Base-by-base conservation (phyloP, 2,113 vertebrate genomes). In the Sebastes fasciatus region DNA sequence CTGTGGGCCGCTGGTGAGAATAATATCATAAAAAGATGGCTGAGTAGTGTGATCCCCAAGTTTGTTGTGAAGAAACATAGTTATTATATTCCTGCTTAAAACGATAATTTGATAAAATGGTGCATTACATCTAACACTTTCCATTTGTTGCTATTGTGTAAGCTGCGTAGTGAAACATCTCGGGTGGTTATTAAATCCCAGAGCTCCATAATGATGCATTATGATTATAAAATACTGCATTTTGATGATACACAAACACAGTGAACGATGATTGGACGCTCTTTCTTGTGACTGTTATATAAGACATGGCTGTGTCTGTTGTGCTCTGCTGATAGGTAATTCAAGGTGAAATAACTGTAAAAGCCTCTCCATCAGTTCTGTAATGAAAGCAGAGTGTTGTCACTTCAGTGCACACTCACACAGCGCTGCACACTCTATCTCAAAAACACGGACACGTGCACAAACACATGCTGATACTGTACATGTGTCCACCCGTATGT, bases 341-440 rank as follows among this genome's bases (percentile, higher is more conserved):
- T 55, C 57, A 69, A 79, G 58, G 46, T 80, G 51, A 71, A 69
- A 77, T 49, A 72, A 77, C 65, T 55, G 23, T 71, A 74, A 86
- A 79, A 77, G 75, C 73, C 52, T 76, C 66, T 85, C 73, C 46
- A 71, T 75, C 40, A 45, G 43, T 42, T 70, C 34, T 55, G n/a
- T 75, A 74, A 77, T 82, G 74, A 75, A 71, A 51, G 34, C 46
- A 72, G 71, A 73, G 43, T 61, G 51, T 55, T 77, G 63, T 51
- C 68, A 63, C 61, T 77, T 55, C 45, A 77, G 45, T 71, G 67
- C 43, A 65, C 49, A n/a, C 43, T 81, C 16, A 21, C n/a, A 42
- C 46, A 63, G 5, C 61, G 45, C 10, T 14, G 42, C 12, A 17
- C 16, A 62, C 48, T 54, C 6, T 55, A 12, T 65, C 46, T 71